phyloP scores from a whole-genome alignment of 2,113 vertebrate species.

The Chamaetylas fuelleborni region DNA sequence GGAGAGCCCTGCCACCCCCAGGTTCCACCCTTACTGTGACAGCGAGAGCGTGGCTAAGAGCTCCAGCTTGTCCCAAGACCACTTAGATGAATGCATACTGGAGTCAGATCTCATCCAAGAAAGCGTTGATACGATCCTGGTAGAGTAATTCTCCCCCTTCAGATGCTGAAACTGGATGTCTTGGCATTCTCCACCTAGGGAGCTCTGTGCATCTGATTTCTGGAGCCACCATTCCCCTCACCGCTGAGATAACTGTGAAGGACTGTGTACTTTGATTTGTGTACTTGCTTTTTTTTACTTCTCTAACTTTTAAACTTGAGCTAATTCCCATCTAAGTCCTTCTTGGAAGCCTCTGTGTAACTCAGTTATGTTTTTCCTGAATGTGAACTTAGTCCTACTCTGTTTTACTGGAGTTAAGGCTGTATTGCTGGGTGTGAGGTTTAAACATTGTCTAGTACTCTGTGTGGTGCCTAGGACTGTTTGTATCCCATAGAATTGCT shows the following conservation, averaged over 20 bases:
- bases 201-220: neutral
- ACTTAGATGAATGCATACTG: slow-evolving; percentile 84
- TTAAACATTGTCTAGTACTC: neutral
- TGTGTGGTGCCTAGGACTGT: neutral
- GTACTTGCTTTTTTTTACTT: slow-evolving; percentile 22
- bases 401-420: neutral
- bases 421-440: neutral
- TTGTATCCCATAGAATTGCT: neutral
- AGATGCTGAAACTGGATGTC: neutral
- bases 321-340: neutral
- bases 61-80: slow-evolving; percentile 79
- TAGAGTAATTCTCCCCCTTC: slow-evolving; percentile 73
- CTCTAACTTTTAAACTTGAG: neutral
- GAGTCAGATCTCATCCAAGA: slow-evolving; percentile 89
- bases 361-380: neutral
- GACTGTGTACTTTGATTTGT: neutral
- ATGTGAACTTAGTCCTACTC: neutral
- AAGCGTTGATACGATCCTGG: slow-evolving; percentile 81
- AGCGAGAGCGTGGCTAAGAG: slow-evolving; percentile 66
- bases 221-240: neutral
- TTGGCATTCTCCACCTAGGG: neutral
- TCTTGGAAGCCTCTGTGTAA: neutral
- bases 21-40: slow-evolving; percentile 79
- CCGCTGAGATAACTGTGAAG: slow-evolving; percentile 10
- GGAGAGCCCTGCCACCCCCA: slow-evolving; percentile 77